These are phyloP conservation scores for Epinephelus fuscoguttatus DNA, from an alignment of 2,113 vertebrate genomes.

Conservation along the genomic window DNA sequence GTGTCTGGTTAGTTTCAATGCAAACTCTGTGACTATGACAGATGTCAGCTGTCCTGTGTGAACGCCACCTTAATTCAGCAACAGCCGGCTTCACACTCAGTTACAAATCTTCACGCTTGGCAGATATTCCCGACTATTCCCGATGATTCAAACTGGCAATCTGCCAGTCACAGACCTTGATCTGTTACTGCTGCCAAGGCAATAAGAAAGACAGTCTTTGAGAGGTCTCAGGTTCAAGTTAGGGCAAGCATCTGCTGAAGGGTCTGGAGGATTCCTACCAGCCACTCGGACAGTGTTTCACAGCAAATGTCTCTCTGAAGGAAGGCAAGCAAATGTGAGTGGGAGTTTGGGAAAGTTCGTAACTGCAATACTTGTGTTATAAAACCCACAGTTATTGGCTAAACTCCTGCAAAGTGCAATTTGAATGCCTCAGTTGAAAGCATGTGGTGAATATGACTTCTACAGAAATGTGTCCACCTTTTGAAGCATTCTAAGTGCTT, in stretches of 20 bases:
- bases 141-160: constrained; percentile 40
- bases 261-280: accelerated
- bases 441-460: not conserved
- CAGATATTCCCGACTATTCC: constrained; percentile 11
- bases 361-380: not conserved
- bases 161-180: constrained; percentile 26
- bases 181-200: constrained; percentile 17
- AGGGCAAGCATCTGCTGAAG: not conserved
- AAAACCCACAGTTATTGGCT: not conserved
- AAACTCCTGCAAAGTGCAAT: not conserved
- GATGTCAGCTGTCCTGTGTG: constrained; percentile 47
- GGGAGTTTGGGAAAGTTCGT: not conserved
- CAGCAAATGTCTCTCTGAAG: not conserved
- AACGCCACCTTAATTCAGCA: constrained; percentile 26
- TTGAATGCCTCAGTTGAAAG: not conserved
- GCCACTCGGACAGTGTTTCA: not conserved
- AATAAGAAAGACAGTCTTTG: not conserved
- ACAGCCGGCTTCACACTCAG: constrained; percentile 43
- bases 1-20: constrained; percentile 10
- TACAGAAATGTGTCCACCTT: not conserved
- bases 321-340: not conserved
- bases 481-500: not conserved
- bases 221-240: not conserved
- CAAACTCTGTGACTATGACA: constrained; percentile 31
- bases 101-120: constrained; percentile 43